phyloP scores from a whole-genome alignment of 2,113 vertebrate species.

The Ceyx margarethae region DNA sequence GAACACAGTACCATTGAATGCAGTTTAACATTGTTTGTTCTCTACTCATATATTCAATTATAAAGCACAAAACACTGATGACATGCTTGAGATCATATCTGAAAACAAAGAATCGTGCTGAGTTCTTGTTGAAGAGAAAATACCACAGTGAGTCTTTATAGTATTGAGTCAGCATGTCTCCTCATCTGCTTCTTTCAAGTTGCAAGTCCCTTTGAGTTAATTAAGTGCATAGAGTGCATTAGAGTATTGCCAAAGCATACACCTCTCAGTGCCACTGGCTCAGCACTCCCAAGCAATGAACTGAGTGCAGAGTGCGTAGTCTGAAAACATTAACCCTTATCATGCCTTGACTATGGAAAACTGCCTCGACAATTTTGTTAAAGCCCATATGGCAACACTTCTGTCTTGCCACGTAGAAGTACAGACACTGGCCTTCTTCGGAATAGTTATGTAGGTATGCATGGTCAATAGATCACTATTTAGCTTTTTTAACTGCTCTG shows the following conservation, averaged over 20 bases:
- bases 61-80: neutral
- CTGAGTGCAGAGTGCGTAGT: neutral
- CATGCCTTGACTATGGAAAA: rapidly evolving
- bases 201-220: neutral
- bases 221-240: neutral
- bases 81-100: neutral
- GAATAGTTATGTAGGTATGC: neutral
- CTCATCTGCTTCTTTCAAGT: neutral
- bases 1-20: neutral
- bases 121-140: neutral
- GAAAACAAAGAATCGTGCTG: neutral
- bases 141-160: neutral
- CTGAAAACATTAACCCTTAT: neutral
- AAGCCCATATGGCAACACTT: neutral
- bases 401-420: neutral
- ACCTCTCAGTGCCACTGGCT: rapidly evolving
- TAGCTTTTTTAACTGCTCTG: neutral
- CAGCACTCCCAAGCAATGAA: neutral
- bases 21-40: neutral
- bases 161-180: neutral
- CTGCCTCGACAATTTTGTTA: neutral
- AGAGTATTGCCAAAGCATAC: neutral
- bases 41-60: neutral
- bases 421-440: neutral
- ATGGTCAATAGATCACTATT: neutral